Percentiles rank a stretch among this genome's conserved stretches.
phyloP scores from a whole-genome alignment of 2,797 vertebrate species.

The Eremophila alpestris region DNA sequence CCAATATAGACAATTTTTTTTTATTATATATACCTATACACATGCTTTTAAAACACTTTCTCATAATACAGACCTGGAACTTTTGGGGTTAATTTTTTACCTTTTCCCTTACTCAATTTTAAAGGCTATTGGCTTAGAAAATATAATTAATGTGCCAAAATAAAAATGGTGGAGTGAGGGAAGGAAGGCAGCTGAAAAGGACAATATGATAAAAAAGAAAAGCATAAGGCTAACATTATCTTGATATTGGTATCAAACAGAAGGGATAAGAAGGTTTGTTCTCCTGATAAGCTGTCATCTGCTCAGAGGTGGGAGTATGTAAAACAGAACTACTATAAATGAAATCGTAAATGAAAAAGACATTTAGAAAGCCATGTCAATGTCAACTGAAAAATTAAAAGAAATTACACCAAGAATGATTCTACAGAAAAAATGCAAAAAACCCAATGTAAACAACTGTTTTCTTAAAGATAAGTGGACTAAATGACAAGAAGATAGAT shows the following conservation, averaged over 20 bases:
- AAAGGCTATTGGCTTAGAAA: background rate
- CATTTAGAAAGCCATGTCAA: background rate
- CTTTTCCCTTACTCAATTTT: background rate
- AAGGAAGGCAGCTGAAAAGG: background rate
- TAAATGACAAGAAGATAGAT: background rate
- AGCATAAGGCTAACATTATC: background rate
- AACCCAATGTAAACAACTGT: background rate
- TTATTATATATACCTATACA: background rate
- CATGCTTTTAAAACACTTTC: background rate
- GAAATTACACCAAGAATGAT: background rate
- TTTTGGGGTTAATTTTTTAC: background rate
- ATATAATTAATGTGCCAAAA: background rate
- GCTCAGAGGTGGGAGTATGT: background rate
- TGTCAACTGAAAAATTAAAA: background rate
- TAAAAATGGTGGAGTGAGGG: accelerated
- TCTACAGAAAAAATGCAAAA: background rate
- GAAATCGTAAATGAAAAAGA: background rate
- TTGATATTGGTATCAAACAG: background rate
- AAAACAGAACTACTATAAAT: background rate
- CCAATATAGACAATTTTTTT: background rate
- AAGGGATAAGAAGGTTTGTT: background rate
- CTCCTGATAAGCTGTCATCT: background rate
- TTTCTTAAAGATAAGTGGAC: background rate
- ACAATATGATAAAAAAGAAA: background rate
- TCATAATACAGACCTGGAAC: background rate